Base-by-base conservation (phyloP, 1,140 invertebrate species). In the Drosophila jambulina region DNA sequence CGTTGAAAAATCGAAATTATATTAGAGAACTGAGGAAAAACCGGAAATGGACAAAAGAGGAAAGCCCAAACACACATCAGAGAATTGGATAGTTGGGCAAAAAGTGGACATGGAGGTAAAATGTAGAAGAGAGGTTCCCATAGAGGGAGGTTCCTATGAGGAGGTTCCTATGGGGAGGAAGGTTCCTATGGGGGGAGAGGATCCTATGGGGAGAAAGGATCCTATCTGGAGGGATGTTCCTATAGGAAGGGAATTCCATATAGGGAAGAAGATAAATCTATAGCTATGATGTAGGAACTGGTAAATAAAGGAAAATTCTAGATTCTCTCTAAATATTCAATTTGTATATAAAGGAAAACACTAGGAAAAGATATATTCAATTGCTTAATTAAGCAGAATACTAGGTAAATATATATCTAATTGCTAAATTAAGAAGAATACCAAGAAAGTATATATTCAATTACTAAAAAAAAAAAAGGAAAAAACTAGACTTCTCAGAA, bases 1-100 rank as follows among this genome's bases (percentile, higher is more conserved):
- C 42, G 61, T 64, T 69, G 61, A 58, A 85, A 85, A 75, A 85
- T 85, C 63, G 82, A 82, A 85, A 86, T 85, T 82, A 82, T 86
- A 85, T 85, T 78, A 67, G 82, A 69, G 61, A n/a, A 17, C 45
- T 62, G 27, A 42, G 49, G 27, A 68, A 68, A 76, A 61, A 75
- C 34, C 74, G 82, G 83, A 85, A 86, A 86, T 80, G 82, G 65
- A 61, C 48, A 71, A 80, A 61, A 60, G 57, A 23, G 36, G 25
- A 46, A n/a, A 17, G n/a, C 10, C 27, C 43, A 34, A 53, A 23
- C 51, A 46, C 10, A 34, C 40, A n/a, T 40, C 38, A 34, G 29
- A 25, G 54, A 65, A 43, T 45, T 19, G 51, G 27, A 53, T 45
- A 32, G 53, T 13, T 13, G 21, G 17, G 19, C 53, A 48, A 72